These are phyloP conservation scores for Myathropa florea DNA, from an alignment of 2,888 invertebrate genomes.

Conservation along the genomic window DNA sequence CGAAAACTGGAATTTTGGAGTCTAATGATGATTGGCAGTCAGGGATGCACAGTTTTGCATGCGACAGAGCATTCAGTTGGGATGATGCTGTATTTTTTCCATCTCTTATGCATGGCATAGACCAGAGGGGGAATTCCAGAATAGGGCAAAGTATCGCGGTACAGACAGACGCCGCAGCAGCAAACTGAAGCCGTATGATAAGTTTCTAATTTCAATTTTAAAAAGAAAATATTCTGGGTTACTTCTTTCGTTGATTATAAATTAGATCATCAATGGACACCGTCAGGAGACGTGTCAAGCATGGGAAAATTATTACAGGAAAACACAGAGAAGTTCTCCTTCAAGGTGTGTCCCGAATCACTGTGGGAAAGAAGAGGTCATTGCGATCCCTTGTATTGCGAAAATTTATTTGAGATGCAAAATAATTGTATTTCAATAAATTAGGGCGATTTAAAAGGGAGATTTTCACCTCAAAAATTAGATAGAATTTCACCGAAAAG, in stretches of 20 bases:
- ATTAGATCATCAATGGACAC: conserved; percentile 15
- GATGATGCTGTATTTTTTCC: too few relatives aligned
- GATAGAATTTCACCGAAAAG: not conserved
- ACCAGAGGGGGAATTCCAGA: too few relatives aligned
- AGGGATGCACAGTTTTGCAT: not conserved
- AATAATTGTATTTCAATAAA: conserved; percentile 44
- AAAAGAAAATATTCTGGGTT: conserved; percentile 18
- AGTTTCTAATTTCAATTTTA: not conserved
- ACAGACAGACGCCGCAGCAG: too few relatives aligned
- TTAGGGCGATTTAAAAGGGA: conserved; percentile 16
- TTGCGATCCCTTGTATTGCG: conserved; percentile 31
- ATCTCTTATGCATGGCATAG: too few relatives aligned
- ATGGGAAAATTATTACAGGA: conserved; percentile 43
- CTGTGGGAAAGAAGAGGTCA: conserved; percentile 40
- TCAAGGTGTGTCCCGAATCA: not conserved
- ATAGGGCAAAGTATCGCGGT: too few relatives aligned
- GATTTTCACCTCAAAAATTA: conserved; percentile 46
- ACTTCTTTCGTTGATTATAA: conserved; percentile 15
- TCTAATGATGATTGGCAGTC: conserved; percentile 42
- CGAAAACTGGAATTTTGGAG: conserved; percentile 47
- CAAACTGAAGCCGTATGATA: not conserved
- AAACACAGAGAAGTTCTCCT: conserved; percentile 10
- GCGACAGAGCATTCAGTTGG: not conserved
- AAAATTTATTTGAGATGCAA: conserved; percentile 55
- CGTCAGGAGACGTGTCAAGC: conserved; percentile 6